Conservation (phyloP, 2,888 invertebrate species). For the Anthrax anthrax region DNA sequence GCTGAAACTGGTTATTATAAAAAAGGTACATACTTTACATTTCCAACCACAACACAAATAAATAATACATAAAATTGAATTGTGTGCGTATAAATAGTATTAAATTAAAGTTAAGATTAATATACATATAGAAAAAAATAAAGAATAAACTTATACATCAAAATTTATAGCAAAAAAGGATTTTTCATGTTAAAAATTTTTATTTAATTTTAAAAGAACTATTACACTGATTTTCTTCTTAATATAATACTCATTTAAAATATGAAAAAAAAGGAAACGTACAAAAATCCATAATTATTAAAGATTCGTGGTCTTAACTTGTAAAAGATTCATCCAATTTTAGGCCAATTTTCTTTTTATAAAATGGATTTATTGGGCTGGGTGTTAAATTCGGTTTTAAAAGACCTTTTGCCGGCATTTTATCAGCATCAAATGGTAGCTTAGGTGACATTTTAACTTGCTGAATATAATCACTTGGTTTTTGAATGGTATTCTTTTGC, state of each 20-base stretch:
- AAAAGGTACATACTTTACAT: conserved; percentile 6
- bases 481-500: conserved; percentile 55
- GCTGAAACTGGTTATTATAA: conserved; percentile 24
- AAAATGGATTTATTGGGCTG: conserved; percentile 66
- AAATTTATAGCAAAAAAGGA: too few relatives aligned
- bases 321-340: background rate
- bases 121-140: background rate
- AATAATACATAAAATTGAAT: too few relatives aligned
- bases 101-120: too few relatives aligned
- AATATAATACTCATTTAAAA: too few relatives aligned
- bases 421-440: conserved; percentile 58
- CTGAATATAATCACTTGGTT: conserved; percentile 55
- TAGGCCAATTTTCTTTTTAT: conserved; percentile 37
- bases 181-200: too few relatives aligned
- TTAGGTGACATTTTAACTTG: conserved; percentile 56
- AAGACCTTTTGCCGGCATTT: conserved; percentile 54
- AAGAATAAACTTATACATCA: background rate
- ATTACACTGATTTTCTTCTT: too few relatives aligned
- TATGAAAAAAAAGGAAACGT: too few relatives aligned
- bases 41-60: too few relatives aligned
- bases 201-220: too few relatives aligned
- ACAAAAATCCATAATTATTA: too few relatives aligned
- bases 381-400: conserved; percentile 51
- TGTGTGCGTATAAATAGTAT: too few relatives aligned
- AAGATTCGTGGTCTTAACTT: too few relatives aligned